phyloP scores from a whole-genome alignment of 2,797 vertebrate genomes.

The Sebastes vulpes region DNA sequence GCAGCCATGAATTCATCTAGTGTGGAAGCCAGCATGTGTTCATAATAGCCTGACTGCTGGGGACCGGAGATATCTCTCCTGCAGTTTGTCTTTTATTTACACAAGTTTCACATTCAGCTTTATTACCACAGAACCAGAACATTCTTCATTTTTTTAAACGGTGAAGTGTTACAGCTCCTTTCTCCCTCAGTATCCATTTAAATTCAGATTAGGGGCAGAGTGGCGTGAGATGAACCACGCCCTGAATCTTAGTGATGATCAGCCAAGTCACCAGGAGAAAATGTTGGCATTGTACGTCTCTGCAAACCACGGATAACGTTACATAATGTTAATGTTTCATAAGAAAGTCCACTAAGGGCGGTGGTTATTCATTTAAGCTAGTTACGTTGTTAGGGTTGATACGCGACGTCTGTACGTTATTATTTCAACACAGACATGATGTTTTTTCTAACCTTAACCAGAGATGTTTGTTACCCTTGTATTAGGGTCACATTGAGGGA shows the following conservation, averaged over 20 bases:
- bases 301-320: too few species aligned
- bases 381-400: too few species aligned
- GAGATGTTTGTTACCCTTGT: rapidly evolving
- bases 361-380: too few species aligned
- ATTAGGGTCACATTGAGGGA: too few species aligned
- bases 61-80: constrained; percentile 2
- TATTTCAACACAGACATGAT: too few species aligned
- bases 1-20: constrained; percentile 26
- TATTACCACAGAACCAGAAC: background rate
- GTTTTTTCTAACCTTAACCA: too few species aligned
- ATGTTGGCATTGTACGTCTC: background rate
- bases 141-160: background rate
- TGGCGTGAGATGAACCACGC: background rate
- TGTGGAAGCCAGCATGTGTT: constrained; percentile 17
- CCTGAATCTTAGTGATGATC: background rate
- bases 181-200: background rate
- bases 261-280: background rate
- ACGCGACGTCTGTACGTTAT: too few species aligned
- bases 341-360: too few species aligned
- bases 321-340: too few species aligned
- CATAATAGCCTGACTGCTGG: constrained; percentile 39
- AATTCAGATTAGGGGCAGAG: background rate
- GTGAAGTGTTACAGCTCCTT: background rate
- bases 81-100: constrained; percentile 11
- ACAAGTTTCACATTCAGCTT: background rate